Conservation (phyloP, 2,888 invertebrate species). For the Galerucella nymphaeae region DNA sequence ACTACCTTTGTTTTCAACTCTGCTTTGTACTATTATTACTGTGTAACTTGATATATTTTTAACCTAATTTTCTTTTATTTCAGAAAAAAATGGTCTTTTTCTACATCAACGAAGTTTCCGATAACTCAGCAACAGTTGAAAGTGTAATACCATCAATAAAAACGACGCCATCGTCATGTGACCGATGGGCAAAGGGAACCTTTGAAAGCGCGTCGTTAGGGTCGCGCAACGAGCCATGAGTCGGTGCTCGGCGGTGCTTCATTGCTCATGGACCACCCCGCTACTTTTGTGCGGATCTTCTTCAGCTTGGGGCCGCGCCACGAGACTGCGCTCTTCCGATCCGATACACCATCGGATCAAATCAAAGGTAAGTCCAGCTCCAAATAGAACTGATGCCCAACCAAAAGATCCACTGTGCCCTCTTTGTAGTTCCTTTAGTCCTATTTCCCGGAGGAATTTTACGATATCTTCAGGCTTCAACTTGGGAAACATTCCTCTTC, state of each 20-base stretch:
- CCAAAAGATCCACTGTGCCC: too few species aligned
- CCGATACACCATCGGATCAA: conserved; percentile 62
- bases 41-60: not conserved
- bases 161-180: not conserved
- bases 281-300: conserved; percentile 64
- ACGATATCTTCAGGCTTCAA: too few species aligned
- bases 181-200: conserved; percentile 7
- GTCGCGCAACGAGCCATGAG: conserved; percentile 69
- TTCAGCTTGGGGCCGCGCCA: conserved; percentile 65
- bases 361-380: too few species aligned
- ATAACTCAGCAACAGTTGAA: not conserved
- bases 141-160: not conserved
- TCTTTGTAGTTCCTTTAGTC: too few species aligned
- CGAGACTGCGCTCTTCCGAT: conserved; percentile 63
- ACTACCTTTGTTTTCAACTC: too few species aligned
- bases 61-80: conserved; percentile 6
- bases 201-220: conserved; percentile 50
- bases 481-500: too few species aligned
- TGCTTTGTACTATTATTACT: too few species aligned
- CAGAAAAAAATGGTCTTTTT: conserved; percentile 33
- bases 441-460: too few species aligned
- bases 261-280: conserved; percentile 66
- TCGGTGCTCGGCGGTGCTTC: conserved; percentile 65
- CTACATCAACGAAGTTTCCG: not conserved
- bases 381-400: too few species aligned